These are phyloP conservation scores for Poliocrania exsul DNA, from an alignment of 2,797 vertebrate genomes.

Conservation along the genomic window DNA sequence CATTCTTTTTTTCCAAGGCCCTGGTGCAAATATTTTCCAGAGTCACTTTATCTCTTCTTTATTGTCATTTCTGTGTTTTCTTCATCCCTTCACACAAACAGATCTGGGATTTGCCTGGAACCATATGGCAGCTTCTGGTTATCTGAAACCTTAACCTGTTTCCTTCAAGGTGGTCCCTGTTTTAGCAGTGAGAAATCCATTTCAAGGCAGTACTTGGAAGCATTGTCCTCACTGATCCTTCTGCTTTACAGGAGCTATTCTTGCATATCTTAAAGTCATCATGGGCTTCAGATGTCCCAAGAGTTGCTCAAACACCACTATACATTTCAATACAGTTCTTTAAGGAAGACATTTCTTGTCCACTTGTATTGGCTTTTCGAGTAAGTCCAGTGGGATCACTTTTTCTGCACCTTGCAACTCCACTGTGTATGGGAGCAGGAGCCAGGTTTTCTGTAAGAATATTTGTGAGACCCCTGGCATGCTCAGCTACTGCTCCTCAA, in stretches of 20 bases:
- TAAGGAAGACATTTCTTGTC: accelerated
- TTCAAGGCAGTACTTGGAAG: background rate
- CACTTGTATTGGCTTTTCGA: background rate
- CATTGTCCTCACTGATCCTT: background rate
- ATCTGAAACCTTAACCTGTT: background rate
- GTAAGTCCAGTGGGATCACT: background rate
- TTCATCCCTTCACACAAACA: background rate
- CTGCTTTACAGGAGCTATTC: background rate
- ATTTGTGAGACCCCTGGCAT: background rate
- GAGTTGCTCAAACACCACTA: background rate
- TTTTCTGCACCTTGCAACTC: background rate
- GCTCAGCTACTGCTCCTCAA: background rate
- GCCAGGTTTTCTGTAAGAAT: background rate
- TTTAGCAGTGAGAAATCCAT: background rate
- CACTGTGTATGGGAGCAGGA: background rate
- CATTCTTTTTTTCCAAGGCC: background rate
- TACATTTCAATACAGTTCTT: background rate
- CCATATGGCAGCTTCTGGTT: background rate
- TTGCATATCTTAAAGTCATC: background rate
- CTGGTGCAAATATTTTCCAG: background rate
- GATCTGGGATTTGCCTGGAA: background rate
- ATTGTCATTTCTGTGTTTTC: background rate
- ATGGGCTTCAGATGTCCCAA: background rate
- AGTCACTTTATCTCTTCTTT: background rate
- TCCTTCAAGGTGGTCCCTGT: background rate